Base-by-base conservation (phyloP, 2,888 invertebrate species). In the Anaspis maculata region DNA sequence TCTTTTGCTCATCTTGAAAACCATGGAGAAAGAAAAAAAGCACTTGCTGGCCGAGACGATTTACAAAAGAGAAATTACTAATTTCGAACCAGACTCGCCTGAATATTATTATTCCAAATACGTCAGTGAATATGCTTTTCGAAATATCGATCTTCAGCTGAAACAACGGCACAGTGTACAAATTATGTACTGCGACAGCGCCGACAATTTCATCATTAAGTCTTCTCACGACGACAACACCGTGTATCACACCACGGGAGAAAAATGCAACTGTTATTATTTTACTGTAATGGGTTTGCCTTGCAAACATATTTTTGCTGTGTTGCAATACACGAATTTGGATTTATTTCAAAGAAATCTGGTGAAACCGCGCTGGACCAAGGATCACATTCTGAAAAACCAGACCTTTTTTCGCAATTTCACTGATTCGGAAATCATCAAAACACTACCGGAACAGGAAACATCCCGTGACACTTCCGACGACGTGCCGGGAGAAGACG, bases 281-380 rank as follows among this genome's bases (percentile, higher is more conserved):
- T 19, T 9, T 19, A 9, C 9, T 6, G 5, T 9, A 6, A 19
- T 19, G 19, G 6, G 19, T 9, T 9, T 19, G 9, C 19, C 19
- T 9, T 19, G 19, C 9, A 19, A 19, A 9, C 19, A 19, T 19
- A 19, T 19, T 19, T 19, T 19, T 19, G 19, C 19, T 19, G 19
- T 19, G 9, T 6, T 5, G 9, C 19, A 19, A 6, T 19, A 19
- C 9, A 9, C 9, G 9, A 19, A 19, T 19, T 5, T 6, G 9
- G 19, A 19, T 19, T 19, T 19, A 19, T 10, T 41, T 54, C 10
- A 53, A 40, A 30, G 9, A 9, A 9, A 19, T 19, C 9, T 19
- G 9, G 19, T 19, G 19, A 5, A 6, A 6, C 6, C 5, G 9
- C 5, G 19, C 6, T 19, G 19, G 19, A 19, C 5, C 5, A 19